A percentile compares a stretch with the other conserved stretches of the same genome.
Evolutionary conservation across 2,113 vertebrate species (phyloP).

Genomic region (Hymenochirus boettgeri): DNA sequence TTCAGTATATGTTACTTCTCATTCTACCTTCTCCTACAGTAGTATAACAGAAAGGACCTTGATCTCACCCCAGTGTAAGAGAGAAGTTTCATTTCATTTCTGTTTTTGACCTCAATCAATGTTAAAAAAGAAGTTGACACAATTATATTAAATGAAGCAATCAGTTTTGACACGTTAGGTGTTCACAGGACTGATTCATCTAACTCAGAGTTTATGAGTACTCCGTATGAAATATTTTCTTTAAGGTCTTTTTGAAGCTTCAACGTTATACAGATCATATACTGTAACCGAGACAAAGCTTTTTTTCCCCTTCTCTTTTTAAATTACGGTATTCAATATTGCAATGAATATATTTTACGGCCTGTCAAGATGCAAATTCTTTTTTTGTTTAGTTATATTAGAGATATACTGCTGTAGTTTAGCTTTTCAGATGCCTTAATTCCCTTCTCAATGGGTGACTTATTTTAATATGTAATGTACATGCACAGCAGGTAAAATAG

Average conservation of each 20-base stretch:
- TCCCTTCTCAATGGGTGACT: slow-evolving; percentile 33
- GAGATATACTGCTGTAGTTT: slow-evolving; percentile 39
- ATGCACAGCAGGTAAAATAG: background rate
- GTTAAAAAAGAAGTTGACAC: slow-evolving; percentile 37
- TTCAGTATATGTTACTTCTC: background rate
- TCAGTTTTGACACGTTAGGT: slow-evolving; percentile 29
- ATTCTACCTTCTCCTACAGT: background rate
- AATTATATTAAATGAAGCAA: slow-evolving; percentile 32
- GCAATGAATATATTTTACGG: slow-evolving; percentile 42
- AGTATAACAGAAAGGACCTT: background rate
- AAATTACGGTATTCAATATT: slow-evolving; percentile 36
- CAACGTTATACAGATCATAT: slow-evolving; percentile 38
- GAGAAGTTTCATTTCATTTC: slow-evolving; percentile 24
- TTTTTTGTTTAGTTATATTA: slow-evolving; percentile 36
- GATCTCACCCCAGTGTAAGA: background rate
- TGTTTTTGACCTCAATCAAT: slow-evolving; percentile 37
- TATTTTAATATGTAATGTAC: slow-evolving; percentile 16
- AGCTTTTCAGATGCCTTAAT: slow-evolving; percentile 32
- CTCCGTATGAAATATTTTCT: slow-evolving; percentile 25
- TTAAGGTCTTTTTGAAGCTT: slow-evolving; percentile 22
- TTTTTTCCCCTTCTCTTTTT: slow-evolving; percentile 22
- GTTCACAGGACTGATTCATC: slow-evolving; percentile 39
- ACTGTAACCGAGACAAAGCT: slow-evolving; percentile 22
- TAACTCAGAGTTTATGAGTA: slow-evolving; percentile 28
- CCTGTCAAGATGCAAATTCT: slow-evolving; percentile 39